Conservation (phyloP, 2,888 invertebrate species). For the Brenthis daphne region DNA sequence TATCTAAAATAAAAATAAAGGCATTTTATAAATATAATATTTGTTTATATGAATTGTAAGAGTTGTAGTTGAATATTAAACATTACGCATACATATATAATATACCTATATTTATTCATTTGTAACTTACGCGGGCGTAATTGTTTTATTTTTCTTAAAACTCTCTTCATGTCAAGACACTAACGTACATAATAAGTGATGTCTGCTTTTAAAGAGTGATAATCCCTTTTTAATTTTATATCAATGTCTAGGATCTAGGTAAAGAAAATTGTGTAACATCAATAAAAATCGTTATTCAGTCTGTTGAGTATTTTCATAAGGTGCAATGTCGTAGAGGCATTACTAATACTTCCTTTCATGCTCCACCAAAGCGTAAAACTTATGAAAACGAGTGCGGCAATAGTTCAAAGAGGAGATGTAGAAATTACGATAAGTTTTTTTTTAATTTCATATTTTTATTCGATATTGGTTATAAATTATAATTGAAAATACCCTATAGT, state of each 20-base stretch:
- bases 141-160: constrained; percentile 2
- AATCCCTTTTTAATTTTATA: neutral
- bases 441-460: neutral
- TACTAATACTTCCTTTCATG: constrained; percentile 16
- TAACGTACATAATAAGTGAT: neutral
- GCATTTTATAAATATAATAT: no score
- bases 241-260: neutral
- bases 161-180: neutral
- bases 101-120: neutral
- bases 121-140: neutral
- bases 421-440: neutral
- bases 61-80: neutral
- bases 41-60: no score
- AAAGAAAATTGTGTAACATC: constrained; percentile 1
- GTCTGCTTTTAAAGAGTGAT: neutral
- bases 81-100: neutral
- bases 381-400: constrained; percentile 11
- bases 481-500: no score
- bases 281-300: constrained; percentile 3
- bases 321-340: constrained; percentile 11
- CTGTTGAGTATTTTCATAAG: constrained; percentile 1
- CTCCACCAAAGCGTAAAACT: constrained; percentile 24
- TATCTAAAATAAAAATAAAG: no score
- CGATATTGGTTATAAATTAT: no score
- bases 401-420: constrained; percentile 12